These are phyloP conservation scores for Phymorhynchus buccinoides DNA, from an alignment of 1,140 invertebrate genomes.

Conservation along the genomic window DNA sequence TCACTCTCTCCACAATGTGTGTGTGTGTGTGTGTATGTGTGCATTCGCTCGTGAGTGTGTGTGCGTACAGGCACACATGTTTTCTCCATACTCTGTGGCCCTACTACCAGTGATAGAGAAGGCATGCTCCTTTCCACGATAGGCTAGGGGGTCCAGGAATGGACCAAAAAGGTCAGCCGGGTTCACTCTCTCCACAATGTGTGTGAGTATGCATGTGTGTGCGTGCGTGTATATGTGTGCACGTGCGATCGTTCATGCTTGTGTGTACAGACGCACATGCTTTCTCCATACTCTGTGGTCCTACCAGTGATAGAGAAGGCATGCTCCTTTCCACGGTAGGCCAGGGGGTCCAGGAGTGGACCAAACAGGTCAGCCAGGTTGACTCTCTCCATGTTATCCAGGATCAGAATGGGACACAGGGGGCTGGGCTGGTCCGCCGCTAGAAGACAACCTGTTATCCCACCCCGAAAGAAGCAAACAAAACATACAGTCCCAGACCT, in stretches of 20 bases:
- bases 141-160: conserved; percentile 62
- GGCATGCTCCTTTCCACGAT: conserved; percentile 60
- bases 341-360: conserved; percentile 61
- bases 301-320: conserved; percentile 58
- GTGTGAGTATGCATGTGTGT: too few species aligned
- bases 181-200: conserved; percentile 64
- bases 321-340: conserved; percentile 62
- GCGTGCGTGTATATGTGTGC: too few species aligned
- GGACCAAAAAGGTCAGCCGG: conserved; percentile 64
- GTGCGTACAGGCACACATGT: neutral
- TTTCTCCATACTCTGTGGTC: neutral
- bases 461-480: neutral
- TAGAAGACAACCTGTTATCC: conserved; percentile 5
- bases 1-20: too few species aligned
- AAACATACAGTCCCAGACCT: neutral
- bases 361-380: conserved; percentile 64
- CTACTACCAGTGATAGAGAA: conserved; percentile 60
- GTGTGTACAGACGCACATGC: neutral
- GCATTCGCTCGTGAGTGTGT: too few species aligned
- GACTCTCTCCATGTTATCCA: conserved; percentile 67
- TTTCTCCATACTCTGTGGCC: too few species aligned
- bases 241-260: too few species aligned
- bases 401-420: conserved; percentile 58
- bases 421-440: neutral
- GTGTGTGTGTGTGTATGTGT: too few species aligned